These are phyloP conservation scores for Peromyscus maniculatus DNA, from an alignment of 2,113 vertebrate species.

Conservation along the genomic window DNA sequence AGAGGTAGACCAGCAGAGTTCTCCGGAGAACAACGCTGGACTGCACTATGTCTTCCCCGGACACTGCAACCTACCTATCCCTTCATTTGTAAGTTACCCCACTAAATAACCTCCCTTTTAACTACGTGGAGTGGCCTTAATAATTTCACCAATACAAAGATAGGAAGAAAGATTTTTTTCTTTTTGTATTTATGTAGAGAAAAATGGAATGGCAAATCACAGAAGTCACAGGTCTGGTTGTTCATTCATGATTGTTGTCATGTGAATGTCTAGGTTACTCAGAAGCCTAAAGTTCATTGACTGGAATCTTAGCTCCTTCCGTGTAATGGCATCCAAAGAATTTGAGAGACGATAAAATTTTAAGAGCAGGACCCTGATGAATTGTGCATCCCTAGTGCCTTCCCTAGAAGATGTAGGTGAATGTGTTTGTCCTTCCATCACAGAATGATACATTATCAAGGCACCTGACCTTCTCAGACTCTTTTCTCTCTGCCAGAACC, in stretches of 20 bases:
- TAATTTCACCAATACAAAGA: not conserved
- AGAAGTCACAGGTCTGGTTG: not conserved
- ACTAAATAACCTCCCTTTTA: no score
- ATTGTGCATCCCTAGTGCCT: not conserved
- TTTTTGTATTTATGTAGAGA: not conserved
- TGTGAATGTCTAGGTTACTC: not conserved
- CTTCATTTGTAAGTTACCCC: no score
- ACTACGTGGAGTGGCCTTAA: no score
- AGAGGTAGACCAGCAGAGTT: no score
- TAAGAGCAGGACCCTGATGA: not conserved
- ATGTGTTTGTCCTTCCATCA: not conserved
- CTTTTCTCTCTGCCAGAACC: not conserved
- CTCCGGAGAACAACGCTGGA: no score
- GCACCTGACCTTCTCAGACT: not conserved
- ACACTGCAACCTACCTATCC: no score
- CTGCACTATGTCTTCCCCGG: no score
- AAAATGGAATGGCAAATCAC: not conserved
- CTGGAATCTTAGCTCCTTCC: not conserved
- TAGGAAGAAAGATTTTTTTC: not conserved
- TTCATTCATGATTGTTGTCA: not conserved
- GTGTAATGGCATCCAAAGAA: not conserved
- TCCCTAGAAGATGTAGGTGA: not conserved
- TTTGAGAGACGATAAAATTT: not conserved
- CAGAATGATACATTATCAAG: not conserved
- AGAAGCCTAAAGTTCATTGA: not conserved